Evolutionary conservation across 2,888 invertebrate genomes (phyloP), one percentile per base, ranked within the genome.

Genomic region (Pseudanteris insignis): DNA sequence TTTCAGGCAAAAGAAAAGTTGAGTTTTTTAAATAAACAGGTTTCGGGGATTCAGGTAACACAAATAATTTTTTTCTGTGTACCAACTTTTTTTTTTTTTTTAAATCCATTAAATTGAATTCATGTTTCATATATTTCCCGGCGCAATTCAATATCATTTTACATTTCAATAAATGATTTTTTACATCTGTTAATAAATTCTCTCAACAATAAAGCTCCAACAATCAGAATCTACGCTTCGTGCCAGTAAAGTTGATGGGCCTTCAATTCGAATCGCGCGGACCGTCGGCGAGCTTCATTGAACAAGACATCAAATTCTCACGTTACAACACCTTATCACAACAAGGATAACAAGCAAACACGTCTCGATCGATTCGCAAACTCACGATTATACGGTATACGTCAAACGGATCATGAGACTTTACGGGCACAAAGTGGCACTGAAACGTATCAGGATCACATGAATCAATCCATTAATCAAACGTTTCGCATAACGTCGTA

Each of bases 401-500:
- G 26, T 3, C 8, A 5, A 37, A 44, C n/a, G n/a, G n/a, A n/a
- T n/a, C n/a, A n/a, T n/a, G n/a, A n/a, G n/a, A n/a, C 46, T 46
- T 38, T 14, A 28, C 54, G 28, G 46, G 33, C 46, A 46, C 43
- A 14, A 57, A 26, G 28, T 18, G 3, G 3, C 18, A 18, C 3
- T 18, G n/a, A 18, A 18, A 4, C 18, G 18, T 2, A 24, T 43
- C 14, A 28, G 24, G 26, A 37, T 48, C 37, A 57, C 47, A 38
- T 25, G 38, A 44, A 24, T 40, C 43, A 40, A 50, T 50, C 28
- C 18, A 6, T 18, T 18, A 43, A 32, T 29, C 14, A 38, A 41
- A 46, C 37, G 14, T 29, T 36, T 25, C 30, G 46, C 36, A 5
- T 53, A 59, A 59, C 59, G 47, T 47, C 34, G n/a, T 59, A 53